Evolutionary conservation across 2,888 invertebrate species (phyloP).

Genomic region (Kryphioiulus occultus): DNA sequence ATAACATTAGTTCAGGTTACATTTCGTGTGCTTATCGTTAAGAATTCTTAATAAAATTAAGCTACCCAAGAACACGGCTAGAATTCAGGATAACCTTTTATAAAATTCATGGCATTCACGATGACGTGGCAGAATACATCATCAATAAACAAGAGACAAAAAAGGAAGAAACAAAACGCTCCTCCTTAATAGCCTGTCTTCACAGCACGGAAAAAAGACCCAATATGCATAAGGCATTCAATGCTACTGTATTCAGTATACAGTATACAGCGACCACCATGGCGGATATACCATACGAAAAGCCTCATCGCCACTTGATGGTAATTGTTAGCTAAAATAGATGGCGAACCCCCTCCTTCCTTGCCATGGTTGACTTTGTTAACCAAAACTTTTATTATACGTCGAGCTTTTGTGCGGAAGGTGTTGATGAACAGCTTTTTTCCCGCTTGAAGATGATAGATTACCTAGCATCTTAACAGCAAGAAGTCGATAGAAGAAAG

Average conservation of each 20-base stretch:
- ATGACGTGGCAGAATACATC: neutral
- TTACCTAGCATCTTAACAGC: constrained; percentile 32
- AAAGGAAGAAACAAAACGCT: neutral
- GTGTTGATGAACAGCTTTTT: constrained; percentile 37
- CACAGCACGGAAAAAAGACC: neutral
- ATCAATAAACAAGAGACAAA: neutral
- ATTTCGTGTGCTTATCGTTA: no score
- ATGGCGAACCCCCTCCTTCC: constrained; percentile 32
- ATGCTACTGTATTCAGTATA: neutral
- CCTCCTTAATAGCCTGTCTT: constrained; percentile 29
- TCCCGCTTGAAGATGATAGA: constrained; percentile 37
- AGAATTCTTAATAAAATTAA: neutral
- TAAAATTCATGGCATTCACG: neutral
- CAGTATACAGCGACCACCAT: neutral
- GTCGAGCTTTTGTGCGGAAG: constrained; percentile 13
- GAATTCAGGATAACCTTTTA: no score
- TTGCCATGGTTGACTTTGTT: constrained; percentile 36
- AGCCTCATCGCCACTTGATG: constrained; percentile 28
- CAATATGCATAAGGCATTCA: neutral
- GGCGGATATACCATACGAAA: neutral
- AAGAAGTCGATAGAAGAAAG: constrained; percentile 32
- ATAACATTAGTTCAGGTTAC: no score
- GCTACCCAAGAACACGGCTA: neutral
- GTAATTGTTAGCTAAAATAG: constrained; percentile 40
- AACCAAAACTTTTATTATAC: constrained; percentile 40